phyloP scores from a whole-genome alignment of 2,888 invertebrate genomes.

The Gisinianus flammeolus region DNA sequence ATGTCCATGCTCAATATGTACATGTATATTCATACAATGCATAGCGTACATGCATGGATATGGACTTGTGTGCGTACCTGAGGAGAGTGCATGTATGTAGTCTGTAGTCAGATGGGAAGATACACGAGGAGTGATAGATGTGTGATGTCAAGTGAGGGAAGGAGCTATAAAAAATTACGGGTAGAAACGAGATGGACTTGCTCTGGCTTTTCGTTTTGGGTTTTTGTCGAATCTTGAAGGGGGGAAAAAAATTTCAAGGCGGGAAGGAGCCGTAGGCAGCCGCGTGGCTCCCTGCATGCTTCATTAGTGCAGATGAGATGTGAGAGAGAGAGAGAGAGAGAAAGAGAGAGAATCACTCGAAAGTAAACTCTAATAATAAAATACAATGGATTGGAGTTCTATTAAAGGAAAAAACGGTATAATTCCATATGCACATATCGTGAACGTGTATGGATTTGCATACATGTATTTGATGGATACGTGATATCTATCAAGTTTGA shows the following conservation, averaged over 20 bases:
- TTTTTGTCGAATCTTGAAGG: background rate
- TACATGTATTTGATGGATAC: background rate
- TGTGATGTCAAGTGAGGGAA: conserved; percentile 49
- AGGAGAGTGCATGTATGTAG: background rate
- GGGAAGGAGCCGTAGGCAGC: conserved; percentile 54
- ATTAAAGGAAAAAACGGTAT: background rate
- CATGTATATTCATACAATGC: background rate
- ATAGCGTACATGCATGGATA: background rate
- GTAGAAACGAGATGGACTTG: conserved; percentile 16
- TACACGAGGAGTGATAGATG: conserved; percentile 55
- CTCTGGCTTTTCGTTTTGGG: background rate
- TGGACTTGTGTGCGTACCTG: background rate
- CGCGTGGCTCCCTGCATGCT: conserved; percentile 58
- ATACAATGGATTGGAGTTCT: conserved; percentile 26
- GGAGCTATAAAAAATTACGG: conserved; percentile 33
- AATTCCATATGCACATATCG: background rate
- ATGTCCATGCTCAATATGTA: background rate
- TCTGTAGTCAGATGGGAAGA: background rate
- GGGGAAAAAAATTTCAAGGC: conserved; percentile 45
- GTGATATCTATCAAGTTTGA: background rate
- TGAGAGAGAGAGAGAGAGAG: background rate
- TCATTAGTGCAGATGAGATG: conserved; percentile 50
- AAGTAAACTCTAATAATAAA: conserved; percentile 41
- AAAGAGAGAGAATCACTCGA: conserved; percentile 23
- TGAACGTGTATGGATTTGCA: background rate